Evolutionary conservation across 2,888 invertebrate species (phyloP), one percentile per base, ranked within the genome.

Genomic region (Idaea aversata): DNA sequence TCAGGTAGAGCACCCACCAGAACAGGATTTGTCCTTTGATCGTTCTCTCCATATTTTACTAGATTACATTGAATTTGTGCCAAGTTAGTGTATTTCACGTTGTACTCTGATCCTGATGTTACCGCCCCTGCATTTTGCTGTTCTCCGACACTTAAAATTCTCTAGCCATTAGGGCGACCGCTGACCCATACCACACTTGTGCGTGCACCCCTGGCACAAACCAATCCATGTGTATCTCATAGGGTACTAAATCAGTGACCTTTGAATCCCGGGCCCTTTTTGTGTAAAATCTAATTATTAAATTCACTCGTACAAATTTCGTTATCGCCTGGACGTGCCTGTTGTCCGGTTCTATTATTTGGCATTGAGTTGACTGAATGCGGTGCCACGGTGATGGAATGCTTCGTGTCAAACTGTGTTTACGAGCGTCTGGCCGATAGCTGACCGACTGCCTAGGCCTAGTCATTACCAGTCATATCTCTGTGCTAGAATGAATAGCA

Each of bases 401-500:
- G 83, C 79, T 83, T 88, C 85, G 86, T 82, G 88, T 85, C 81
- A 87, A 85, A 84, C 84, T 84, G 83, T 83, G 87, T 91, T 91
- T 91, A 91, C 88, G 91, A 91, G 88, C 90, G 86, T 78, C 84
- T 83, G 81, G 83, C 85, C 90, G 91, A 90, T 90, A 90, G 87
- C 87, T 82, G 83, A 79, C 82, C 84, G 82, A 76, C 85, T 81
- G 80, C 81, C 83, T 82, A 82, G 86, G 80, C 81, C 83, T 82
- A 82, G 86, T 90, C 91, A 89, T 91, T 91, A 90, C 86, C 83
- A 81, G 80, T 87, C 87, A 91, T 91, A 91, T 89, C 90, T 90
- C 88, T 89, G 83, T 86, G 88, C 85, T 81, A 84, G 86, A 88
- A 90, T 90, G 91, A 90, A 90, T 90, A 87, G 88, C 84, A 85